Percentiles rank a stretch among this genome's conserved stretches.
phyloP scores from a whole-genome alignment of 1,140 invertebrate species.

The Drosophila pseudoananassae region DNA sequence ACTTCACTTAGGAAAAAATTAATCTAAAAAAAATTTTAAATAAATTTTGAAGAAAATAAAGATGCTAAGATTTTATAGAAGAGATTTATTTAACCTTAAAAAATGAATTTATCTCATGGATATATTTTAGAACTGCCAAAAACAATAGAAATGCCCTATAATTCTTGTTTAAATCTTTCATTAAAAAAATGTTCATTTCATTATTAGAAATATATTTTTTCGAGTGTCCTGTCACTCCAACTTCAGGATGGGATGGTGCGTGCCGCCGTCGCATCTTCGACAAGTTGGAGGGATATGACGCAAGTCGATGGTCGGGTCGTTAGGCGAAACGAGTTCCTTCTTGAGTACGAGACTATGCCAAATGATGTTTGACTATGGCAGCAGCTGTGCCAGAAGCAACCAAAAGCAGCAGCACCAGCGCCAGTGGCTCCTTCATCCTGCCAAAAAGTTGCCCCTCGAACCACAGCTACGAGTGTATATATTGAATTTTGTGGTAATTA shows the following conservation, averaged over 20 bases:
- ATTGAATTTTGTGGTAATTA: constrained; percentile 82
- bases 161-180: no score
- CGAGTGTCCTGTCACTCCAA: constrained; percentile 5
- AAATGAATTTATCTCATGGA: no score
- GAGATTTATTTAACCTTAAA: no score
- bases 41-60: neutral
- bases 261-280: constrained; percentile 58
- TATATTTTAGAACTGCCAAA: neutral
- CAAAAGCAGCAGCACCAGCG: neutral
- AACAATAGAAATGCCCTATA: no score
- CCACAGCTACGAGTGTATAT: constrained; percentile 58
- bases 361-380: constrained; percentile 73
- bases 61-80: no score
- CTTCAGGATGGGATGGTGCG: constrained; percentile 43
- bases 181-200: no score
- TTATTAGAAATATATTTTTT: neutral
- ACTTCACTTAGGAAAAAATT: constrained; percentile 1
- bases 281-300: constrained; percentile 46
- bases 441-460: constrained; percentile 5
- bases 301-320: constrained; percentile 63
- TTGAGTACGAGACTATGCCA: constrained; percentile 56
- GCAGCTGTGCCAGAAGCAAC: constrained; percentile 26
- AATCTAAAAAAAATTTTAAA: neutral
- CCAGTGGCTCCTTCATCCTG: neutral
- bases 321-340: constrained; percentile 50